Conservation (phyloP, 2,113 vertebrate species). For the Ciconia maguari region DNA sequence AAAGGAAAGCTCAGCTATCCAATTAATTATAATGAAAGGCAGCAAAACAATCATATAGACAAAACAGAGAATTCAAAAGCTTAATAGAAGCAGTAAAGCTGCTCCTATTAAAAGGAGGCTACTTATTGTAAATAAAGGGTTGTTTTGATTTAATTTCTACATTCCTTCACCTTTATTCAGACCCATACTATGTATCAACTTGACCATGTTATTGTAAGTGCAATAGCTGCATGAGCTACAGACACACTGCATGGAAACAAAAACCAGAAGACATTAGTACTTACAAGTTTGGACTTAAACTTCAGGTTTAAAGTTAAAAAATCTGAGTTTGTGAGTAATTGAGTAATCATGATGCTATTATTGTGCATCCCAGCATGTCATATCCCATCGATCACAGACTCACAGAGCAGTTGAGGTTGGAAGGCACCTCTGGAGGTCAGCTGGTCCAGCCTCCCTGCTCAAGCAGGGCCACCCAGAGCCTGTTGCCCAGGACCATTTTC, state of each 20-base stretch:
- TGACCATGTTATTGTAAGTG: background rate
- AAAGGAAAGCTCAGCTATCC: background rate
- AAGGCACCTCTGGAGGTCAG: background rate
- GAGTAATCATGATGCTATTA: background rate
- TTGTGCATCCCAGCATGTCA: background rate
- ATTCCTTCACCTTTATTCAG: constrained; percentile 23
- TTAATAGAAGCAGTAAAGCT: background rate
- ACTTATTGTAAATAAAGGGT: background rate
- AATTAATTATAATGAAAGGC: background rate
- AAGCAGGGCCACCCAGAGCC: background rate
- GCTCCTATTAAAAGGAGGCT: background rate
- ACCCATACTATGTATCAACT: background rate
- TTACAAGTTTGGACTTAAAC: background rate
- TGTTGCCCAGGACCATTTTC: background rate
- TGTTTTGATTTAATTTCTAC: background rate
- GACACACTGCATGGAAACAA: background rate
- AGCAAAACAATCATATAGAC: background rate
- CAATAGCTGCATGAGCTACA: background rate
- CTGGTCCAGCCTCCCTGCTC: background rate
- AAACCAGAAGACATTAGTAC: background rate
- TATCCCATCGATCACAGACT: background rate
- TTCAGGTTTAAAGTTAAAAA: background rate
- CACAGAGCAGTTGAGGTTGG: background rate
- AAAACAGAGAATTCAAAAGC: background rate
- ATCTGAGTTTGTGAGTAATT: background rate